Evolutionary conservation across 2,888 invertebrate species (phyloP).

Genomic region (Spialia ferax): DNA sequence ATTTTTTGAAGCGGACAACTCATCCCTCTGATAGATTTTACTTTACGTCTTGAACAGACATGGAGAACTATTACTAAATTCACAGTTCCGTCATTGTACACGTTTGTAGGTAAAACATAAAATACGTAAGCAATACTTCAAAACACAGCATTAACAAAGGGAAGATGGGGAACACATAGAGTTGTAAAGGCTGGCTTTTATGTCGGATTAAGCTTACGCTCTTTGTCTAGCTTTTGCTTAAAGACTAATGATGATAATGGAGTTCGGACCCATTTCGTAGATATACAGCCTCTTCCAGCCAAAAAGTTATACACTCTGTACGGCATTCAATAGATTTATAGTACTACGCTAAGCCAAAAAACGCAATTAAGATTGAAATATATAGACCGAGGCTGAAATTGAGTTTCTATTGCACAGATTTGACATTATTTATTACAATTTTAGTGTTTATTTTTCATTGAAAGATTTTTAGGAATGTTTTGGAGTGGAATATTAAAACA

Average conservation of each 20-base stretch:
- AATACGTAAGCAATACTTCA: background rate
- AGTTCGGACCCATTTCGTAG: constrained; percentile 24
- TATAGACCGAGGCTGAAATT: constrained; percentile 11
- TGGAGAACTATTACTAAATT: no score
- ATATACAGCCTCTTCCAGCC: constrained; percentile 19
- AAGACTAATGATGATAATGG: constrained; percentile 29
- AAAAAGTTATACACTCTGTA: constrained; percentile 32
- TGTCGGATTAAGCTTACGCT: constrained; percentile 13
- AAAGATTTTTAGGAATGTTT: background rate
- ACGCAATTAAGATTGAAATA: constrained; percentile 28
- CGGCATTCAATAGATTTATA: constrained; percentile 21
- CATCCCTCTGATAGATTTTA: no score
- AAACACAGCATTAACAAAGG: background rate
- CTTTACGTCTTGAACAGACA: no score
- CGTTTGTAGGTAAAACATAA: no score
- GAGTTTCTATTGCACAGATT: background rate
- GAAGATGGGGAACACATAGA: background rate
- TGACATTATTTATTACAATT: background rate
- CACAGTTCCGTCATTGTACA: no score
- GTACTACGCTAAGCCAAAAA: constrained; percentile 24
- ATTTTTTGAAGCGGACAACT: no score
- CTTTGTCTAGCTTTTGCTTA: constrained; percentile 30
- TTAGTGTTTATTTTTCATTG: background rate
- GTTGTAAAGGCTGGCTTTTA: constrained; percentile 6
- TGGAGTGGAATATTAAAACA: no score